Evolutionary conservation across 2,888 invertebrate genomes (phyloP), one percentile per base, ranked within the genome.

Genomic region (Caenorhabditis sp.): DNA sequence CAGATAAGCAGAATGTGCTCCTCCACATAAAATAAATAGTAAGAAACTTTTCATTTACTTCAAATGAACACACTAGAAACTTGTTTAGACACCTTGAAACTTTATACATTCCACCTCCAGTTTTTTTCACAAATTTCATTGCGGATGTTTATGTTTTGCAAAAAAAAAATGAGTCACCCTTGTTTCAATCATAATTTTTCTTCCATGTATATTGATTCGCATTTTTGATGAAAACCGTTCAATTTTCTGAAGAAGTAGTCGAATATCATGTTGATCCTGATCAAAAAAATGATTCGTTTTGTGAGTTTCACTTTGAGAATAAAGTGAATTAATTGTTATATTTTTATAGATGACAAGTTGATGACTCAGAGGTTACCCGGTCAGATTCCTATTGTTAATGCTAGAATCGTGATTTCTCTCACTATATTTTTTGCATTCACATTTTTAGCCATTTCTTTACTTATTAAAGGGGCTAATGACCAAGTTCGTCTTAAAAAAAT

Each of bases 401-500:
- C 23, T 21, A 36, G 57, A 17, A 54, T 54, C 23, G 62, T 66
- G 17, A 56, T 73, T 52, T 73, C 73, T 1, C 52, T 52, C 2
- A 73, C 73, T n/a, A 53, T 63, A 0, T 65, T 68, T n/a, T 68
- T 73, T 49, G 72, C 64, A 8, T 21, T 72, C 5, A 20, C 64
- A 8, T 72, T 72, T 52, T 23, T 72, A 10, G 67, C 57, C 25
- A 72, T 72, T 20, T 64, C 72, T n/a, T 43, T 62, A 31, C 14
- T 72, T 0, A 17, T 72, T 1, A 56, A 56, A 52, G 49, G 59
- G 10, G 71, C 71, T 0, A 71, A 71, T 50, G 26, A 25, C 14
- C 56, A 71, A 71, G 71, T 71, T 3, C 49, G 59, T 23, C 58
- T 63, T 0, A 43, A 27, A 1, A 43, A 23, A 25, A 8, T 25